Conservation (phyloP, 2,113 vertebrate species). For the Neomonachus schauinslandi region DNA sequence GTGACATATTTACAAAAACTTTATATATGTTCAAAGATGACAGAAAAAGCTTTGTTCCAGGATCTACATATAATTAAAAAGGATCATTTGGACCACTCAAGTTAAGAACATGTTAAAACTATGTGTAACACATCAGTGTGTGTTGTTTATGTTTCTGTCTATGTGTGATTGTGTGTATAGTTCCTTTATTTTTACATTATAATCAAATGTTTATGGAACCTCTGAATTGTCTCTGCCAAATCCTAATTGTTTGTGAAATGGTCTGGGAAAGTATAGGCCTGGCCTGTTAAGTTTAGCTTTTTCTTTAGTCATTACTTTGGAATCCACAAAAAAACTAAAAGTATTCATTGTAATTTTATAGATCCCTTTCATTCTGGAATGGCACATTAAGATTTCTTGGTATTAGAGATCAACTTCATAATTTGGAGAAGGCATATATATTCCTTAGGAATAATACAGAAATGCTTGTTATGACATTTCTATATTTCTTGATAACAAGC, state of each 20-base stretch:
- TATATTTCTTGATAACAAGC: neutral
- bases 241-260: neutral
- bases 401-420: conserved; percentile 42
- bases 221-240: neutral
- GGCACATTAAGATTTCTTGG: conserved; percentile 15
- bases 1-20: conserved; percentile 19
- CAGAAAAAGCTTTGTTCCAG: conserved; percentile 30
- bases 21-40: neutral
- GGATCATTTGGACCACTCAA: neutral
- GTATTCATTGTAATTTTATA: neutral
- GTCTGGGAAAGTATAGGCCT: neutral
- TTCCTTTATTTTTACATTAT: conserved; percentile 22
- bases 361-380: conserved; percentile 32
- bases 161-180: neutral
- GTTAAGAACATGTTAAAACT: conserved; percentile 1
- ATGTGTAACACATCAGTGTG: neutral
- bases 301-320: conserved; percentile 28
- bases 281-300: conserved; percentile 9
- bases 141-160: neutral
- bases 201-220: neutral
- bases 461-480: neutral
- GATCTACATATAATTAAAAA: neutral
- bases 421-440: neutral
- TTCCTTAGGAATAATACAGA: conserved; percentile 4
- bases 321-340: conserved; percentile 14